Evolutionary conservation across 2,113 vertebrate species (phyloP).

Genomic region (Trichomycterus rosablanca): DNA sequence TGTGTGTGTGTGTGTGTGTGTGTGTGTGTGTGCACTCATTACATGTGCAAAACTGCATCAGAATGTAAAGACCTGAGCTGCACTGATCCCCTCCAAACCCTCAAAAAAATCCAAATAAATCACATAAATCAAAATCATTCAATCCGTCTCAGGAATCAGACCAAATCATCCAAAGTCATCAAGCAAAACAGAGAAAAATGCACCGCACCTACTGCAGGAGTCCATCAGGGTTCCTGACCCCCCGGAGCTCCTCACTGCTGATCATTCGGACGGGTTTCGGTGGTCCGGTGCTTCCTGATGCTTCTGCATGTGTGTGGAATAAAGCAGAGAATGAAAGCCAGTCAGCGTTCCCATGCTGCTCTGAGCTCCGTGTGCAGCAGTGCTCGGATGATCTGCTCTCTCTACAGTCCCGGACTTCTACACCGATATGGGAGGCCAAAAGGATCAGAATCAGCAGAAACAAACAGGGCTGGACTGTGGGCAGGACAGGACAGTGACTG

Average conservation of each 20-base stretch:
- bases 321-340: background rate
- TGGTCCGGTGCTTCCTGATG: background rate
- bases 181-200: constrained; percentile 2
- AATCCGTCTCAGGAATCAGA: background rate
- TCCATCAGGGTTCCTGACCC: constrained; percentile 17
- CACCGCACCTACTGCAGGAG: background rate
- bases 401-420: background rate
- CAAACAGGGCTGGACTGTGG: no score
- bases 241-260: background rate
- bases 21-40: no score
- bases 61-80: no score
- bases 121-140: no score
- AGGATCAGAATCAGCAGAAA: background rate
- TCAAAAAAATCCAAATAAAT: no score
- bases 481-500: no score
- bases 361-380: background rate
- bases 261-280: background rate
- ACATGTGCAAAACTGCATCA: no score
- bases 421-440: background rate
- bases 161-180: background rate
- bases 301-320: background rate
- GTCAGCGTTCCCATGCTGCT: background rate
- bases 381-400: background rate
- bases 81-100: no score
- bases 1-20: no score